phyloP scores from a whole-genome alignment of 2,888 invertebrate species.

The Crematogaster levior region DNA sequence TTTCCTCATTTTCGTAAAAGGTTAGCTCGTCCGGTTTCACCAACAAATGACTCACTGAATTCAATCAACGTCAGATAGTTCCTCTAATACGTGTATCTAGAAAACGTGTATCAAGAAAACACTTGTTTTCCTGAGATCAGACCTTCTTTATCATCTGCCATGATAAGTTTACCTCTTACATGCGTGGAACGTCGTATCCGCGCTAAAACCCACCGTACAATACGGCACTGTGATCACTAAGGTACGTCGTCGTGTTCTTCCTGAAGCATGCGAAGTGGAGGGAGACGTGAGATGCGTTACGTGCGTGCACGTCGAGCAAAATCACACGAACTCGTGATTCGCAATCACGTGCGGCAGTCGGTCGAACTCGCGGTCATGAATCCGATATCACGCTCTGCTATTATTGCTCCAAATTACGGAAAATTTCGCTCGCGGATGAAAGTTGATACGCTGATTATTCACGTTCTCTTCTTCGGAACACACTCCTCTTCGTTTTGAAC shows the following conservation, averaged over 20 bases:
- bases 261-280: not conserved
- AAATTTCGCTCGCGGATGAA: not conserved
- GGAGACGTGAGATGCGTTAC: not conserved
- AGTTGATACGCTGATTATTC: not conserved
- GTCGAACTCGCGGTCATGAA: not conserved
- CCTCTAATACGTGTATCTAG: not conserved
- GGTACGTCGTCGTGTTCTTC: not conserved
- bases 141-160: not conserved
- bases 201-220: not conserved
- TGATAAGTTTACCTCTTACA: not conserved
- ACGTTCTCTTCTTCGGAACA: not conserved
- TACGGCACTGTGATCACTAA: constrained; percentile 12
- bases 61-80: not conserved
- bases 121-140: not conserved
- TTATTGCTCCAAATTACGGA: not conserved
- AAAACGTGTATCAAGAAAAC: not conserved
- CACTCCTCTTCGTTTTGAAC: not conserved
- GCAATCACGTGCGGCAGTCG: not conserved
- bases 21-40: not conserved
- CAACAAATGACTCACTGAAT: not conserved
- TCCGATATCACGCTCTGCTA: not conserved
- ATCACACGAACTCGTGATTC: not conserved
- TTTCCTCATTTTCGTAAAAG: constrained; percentile 5
- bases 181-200: not conserved
- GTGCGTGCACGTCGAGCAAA: not conserved